Base-by-base conservation (phyloP, 2,797 vertebrate species). In the Adrianichthys oophorus region DNA sequence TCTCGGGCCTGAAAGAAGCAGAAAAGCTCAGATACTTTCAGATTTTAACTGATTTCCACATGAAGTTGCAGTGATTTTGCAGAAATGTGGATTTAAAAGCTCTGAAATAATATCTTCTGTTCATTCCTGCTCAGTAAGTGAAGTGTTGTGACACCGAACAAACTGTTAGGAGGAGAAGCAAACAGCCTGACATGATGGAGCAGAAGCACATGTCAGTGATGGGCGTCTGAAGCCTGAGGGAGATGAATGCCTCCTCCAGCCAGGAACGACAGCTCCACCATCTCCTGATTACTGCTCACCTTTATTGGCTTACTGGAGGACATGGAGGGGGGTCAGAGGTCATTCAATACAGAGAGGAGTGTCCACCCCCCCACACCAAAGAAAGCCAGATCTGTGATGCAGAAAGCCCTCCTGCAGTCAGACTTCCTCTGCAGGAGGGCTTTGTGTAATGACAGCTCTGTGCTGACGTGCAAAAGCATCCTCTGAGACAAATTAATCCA, bases 281-380 rank as follows among this genome's bases (percentile, higher is more conserved):
- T 89, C 86, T 88, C 71, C 76, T 73, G 87, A 88, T 90, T 90
- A 78, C 82, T 70, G 79, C 73, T 85, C 76, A 76, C 78, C 74
- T 86, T 85, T 86, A 79, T 72, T 87, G 84, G 79, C 79, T 83
- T 74, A 85, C 73, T 63, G 57, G 13, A 8, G 56, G 62, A 75
- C 72, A 86, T 48, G 58, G 68, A 72, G 60, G 48, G 26, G 68
- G 88, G 80, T 85, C 82, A 82, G 56, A 78, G 84, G 84, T 17
- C 75, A 74, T 62, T 76, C 64, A 56, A 60, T 78, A 78, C 44
- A 75, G 23, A 19, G 58, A 56, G 56, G 65, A 64, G 66, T 7
- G 48, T 65, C 56, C 37, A 21, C 21, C 49, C 8, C 67, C 48
- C 60, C 64, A 51, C 52, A 57, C 17, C 57, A 52, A 72, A 74